Evolutionary conservation across 2,888 invertebrate genomes (phyloP).

Genomic region (Sinhomidia bicolor): DNA sequence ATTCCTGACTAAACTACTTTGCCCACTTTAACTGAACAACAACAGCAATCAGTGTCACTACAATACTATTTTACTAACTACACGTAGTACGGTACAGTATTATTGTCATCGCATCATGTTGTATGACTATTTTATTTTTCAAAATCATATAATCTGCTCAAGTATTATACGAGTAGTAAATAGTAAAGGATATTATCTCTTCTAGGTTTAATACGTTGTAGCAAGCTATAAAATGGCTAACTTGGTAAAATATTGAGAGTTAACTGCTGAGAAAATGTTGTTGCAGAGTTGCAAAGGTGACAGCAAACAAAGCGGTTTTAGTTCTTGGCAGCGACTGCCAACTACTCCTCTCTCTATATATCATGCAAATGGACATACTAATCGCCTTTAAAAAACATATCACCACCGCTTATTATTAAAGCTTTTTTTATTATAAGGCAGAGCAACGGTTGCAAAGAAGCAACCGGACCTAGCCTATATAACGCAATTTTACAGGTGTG

Average conservation of each 20-base stretch:
- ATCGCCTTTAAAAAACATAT: constrained; percentile 3
- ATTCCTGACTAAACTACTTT: not conserved
- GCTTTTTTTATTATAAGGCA: too few relatives aligned
- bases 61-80: not conserved
- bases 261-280: not conserved
- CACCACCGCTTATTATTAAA: not conserved
- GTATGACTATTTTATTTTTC: not conserved
- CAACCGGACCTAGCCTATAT: not conserved
- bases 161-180: too few relatives aligned
- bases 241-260: not conserved
- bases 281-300: not conserved
- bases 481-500: not conserved
- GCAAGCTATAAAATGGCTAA: too few relatives aligned
- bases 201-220: too few relatives aligned
- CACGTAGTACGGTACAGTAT: not conserved
- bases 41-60: not conserved
- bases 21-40: not conserved
- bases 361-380: not conserved
- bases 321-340: not conserved
- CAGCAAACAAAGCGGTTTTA: constrained; percentile 16
- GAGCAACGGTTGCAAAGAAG: not conserved
- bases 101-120: constrained; percentile 5
- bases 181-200: too few relatives aligned
- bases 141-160: too few relatives aligned
- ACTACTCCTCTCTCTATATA: not conserved